phyloP scores from a whole-genome alignment of 1,140 invertebrate genomes.

The Arctopsyche grandis region DNA sequence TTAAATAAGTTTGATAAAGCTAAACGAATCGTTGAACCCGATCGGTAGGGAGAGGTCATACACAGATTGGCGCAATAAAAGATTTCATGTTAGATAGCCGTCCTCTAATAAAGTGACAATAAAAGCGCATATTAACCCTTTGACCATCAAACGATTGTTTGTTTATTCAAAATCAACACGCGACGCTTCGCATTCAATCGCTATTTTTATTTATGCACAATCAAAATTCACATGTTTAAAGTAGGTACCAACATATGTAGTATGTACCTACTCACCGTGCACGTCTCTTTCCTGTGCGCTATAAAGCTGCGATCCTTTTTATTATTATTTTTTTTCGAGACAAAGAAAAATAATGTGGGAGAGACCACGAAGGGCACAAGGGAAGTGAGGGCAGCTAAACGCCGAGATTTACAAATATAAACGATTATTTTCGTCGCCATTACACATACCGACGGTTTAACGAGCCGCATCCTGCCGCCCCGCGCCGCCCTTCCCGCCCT shows the following conservation, averaged over 20 bases:
- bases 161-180: neutral
- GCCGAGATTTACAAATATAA: conserved; percentile 51
- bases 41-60: neutral
- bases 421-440: conserved; percentile 54
- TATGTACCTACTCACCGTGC: neutral
- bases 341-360: conserved; percentile 32
- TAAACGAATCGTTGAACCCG: neutral
- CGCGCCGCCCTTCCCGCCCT: conserved; percentile 25
- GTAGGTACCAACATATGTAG: too few species aligned
- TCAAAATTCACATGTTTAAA: too few species aligned
- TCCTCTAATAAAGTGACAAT: conserved; percentile 11
- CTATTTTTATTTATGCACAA: too few species aligned
- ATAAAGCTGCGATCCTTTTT: neutral
- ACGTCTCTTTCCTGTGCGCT: neutral
- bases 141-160: conserved; percentile 3
- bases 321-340: conserved; percentile 3
- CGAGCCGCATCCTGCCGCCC: conserved; percentile 51
- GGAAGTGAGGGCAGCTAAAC: conserved; percentile 36
- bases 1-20: too few species aligned
- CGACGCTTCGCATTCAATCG: neutral
- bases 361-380: conserved; percentile 13
- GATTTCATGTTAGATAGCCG: neutral
- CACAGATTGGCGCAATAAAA: conserved; percentile 12
- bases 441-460: conserved; percentile 53
- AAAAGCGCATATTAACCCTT: neutral